Base-by-base conservation (phyloP, 1,140 invertebrate genomes). In the Drosophila subpulchrella region DNA sequence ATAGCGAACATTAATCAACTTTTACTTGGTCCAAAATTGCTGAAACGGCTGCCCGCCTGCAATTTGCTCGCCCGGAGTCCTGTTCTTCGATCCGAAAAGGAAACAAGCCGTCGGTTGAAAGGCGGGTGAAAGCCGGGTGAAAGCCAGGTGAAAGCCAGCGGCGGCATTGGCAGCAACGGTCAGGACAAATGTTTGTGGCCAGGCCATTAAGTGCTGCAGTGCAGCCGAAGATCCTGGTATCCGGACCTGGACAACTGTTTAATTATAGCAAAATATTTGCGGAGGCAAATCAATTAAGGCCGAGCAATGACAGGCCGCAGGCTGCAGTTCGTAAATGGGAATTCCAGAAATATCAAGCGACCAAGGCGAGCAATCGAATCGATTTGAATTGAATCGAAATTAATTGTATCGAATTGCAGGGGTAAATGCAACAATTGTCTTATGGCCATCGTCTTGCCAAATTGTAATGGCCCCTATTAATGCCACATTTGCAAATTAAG, bases 201-300 rank as follows among this genome's bases (percentile, higher is more conserved):
- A 60, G 62, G 55, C 78, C 62, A 81, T 81, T 81, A 81, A 81
- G 66, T 70, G 78, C 58, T 73, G 65, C 78, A 62, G 42, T 66
- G 57, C 44, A 24, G 41, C 61, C 20, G 10, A 11, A 32, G 7
- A 36, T 34, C 13, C 20, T 0, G 20, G 53, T 13, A 27, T 20
- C 12, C 41, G 0, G 13, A 36, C 42, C 54, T 36, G 65, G 66
- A 55, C 62, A 53, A 46, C 70, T 44, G 47, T 53, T 59, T 63
- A 71, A 81, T 81, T 81, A 81, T 72, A 66, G 50, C 65, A 76
- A 81, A 81, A 81, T 77, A 81, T 81, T 81, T 81, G 56, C 72
- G 51, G 39, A 48, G 56, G 60, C 67, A 65, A 77, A 76, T 72
- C 60, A 81, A 81, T 76, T 72, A 81, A 81, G 56, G 50, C 15